Base-by-base conservation (phyloP, 2,888 invertebrate species). In the Hoplodrina ambigua region DNA sequence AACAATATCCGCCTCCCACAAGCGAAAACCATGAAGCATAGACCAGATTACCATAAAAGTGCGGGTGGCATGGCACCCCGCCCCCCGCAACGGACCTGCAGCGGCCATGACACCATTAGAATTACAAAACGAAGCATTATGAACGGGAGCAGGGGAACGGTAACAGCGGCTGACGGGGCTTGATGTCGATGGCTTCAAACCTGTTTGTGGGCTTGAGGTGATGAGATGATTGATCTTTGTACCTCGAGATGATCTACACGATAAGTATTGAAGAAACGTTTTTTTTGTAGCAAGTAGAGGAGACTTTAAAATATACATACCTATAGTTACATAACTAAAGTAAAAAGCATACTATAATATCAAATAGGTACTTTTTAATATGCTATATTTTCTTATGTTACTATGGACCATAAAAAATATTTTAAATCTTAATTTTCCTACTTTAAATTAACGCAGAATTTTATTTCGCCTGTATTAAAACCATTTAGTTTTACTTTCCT, bases 121-220 rank as follows among this genome's bases (percentile, higher is more conserved):
- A 88, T 86, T 75, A 85, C 86, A 84, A 86, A 85, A 80, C 78
- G 78, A 64, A 69, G 77, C 69, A 69, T 63, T 73, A 69, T 67
- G 65, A 64, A 75, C 80, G 54, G 80, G 80, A 80, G 80, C 70
- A 37, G 25, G 41, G n/a, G 13, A 20, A 52, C 46, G 25, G 53
- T 41, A 49, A 20, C 20, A 6, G 54, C 17, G 13, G 5, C 8
- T 10, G 30, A 53, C 20, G 17, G 44, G 56, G 7, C 44, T 8
- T 50, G 49, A 46, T 46, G 62, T 41, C 19, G 15, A 54, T n/a
- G 63, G 72, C 17, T 25, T 8, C 13, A 46, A 72, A 78, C 75
- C 49, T 13, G 73, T 75, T 78, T 55, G 37, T n/a, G 4, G 30
- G 7, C 13, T 20, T 46, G 1, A 49, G 30, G 50, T 54, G 72